phyloP scores from a whole-genome alignment of 1,140 invertebrate species.

The Nasonia longicornis region DNA sequence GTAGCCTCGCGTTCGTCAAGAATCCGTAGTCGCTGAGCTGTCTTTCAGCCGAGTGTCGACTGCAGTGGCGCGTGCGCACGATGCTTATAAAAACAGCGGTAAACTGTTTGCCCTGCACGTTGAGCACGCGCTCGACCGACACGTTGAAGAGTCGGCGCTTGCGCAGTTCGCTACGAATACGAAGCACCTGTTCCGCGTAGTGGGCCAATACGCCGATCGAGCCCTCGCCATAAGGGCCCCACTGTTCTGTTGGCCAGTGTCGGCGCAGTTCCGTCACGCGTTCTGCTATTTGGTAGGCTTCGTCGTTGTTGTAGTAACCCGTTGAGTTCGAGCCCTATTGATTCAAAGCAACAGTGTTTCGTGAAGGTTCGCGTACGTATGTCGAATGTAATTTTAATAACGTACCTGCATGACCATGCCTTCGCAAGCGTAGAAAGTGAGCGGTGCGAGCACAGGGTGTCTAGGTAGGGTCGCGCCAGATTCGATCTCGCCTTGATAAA shows the following conservation, averaged over 20 bases:
- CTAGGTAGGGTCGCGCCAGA: constrained; percentile 76
- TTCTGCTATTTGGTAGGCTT: constrained; percentile 85
- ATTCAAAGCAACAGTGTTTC: neutral
- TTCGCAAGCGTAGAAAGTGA: constrained; percentile 86
- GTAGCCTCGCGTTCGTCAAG: constrained; percentile 84
- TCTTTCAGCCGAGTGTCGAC: constrained; percentile 63
- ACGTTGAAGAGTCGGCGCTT: constrained; percentile 81
- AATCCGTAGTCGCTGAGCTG: constrained; percentile 86
- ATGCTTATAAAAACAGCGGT: constrained; percentile 87
- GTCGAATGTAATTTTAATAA: neutral
- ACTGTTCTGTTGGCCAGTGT: constrained; percentile 78
- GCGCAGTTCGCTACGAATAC: constrained; percentile 83
- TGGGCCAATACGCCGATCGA: constrained; percentile 88
- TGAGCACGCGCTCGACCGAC: constrained; percentile 87
- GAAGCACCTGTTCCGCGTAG: constrained; percentile 85
- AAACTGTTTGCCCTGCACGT: constrained; percentile 93
- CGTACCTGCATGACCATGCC: constrained; percentile 78
- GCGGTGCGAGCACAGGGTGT: constrained; percentile 79
- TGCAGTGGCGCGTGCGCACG: constrained; percentile 83
- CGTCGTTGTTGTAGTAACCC: constrained; percentile 87
- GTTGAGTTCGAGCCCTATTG: constrained; percentile 82
- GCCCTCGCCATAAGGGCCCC: constrained; percentile 81
- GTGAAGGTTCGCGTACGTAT: too few relatives aligned
- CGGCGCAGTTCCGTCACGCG: constrained; percentile 77
- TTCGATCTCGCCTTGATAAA: constrained; percentile 84